These are phyloP conservation scores for Atta colombica DNA, from an alignment of 1,140 invertebrate species.

Conservation along the genomic window DNA sequence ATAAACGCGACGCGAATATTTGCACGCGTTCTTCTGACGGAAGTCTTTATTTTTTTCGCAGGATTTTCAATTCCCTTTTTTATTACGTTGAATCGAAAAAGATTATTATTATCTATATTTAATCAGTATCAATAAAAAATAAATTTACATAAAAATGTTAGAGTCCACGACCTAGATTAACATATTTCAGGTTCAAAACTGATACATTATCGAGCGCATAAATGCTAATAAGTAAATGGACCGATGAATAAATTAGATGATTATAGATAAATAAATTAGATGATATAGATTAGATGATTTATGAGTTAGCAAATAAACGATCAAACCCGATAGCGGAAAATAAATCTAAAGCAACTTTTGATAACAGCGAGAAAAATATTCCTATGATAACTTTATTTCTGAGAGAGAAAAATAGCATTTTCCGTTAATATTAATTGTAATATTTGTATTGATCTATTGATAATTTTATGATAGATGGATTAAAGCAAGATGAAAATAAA, in stretches of 20 bases:
- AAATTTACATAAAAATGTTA: neutral
- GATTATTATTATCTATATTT: neutral
- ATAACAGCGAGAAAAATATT: neutral
- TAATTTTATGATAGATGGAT: neutral
- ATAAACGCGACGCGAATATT: neutral
- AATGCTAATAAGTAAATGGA: neutral
- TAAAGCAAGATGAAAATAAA: neutral
- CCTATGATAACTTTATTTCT: neutral
- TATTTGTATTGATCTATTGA: too few species aligned
- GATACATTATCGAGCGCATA: neutral
- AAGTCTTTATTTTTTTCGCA: constrained; percentile 15
- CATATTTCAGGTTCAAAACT: neutral
- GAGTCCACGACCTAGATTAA: constrained; percentile 5
- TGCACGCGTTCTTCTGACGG: neutral
- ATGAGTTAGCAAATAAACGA: neutral
- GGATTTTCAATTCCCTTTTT: neutral
- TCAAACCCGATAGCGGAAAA: neutral
- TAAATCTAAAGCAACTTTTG: neutral
- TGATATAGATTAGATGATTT: constrained; percentile 6
- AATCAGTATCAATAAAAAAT: constrained; percentile 11
- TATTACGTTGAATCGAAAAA: neutral
- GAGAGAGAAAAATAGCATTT: neutral
- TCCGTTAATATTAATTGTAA: too few species aligned
- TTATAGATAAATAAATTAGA: neutral
- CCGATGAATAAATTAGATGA: neutral